Base-by-base conservation (phyloP, 2,888 invertebrate genomes). In the Phania funesta region DNA sequence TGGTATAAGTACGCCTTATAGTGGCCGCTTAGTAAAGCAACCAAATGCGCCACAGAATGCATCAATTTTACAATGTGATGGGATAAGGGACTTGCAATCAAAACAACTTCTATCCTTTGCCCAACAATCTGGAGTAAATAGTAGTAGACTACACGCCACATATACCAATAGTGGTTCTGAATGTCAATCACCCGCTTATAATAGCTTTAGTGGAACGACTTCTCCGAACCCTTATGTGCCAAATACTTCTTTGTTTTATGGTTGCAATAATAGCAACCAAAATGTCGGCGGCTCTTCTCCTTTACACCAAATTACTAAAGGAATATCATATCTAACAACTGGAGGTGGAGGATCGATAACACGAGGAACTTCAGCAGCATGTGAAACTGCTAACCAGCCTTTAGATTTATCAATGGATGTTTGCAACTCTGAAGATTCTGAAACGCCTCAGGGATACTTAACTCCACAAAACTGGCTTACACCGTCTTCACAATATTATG, bases 291-390 rank as follows among this genome's bases (percentile, higher is more conserved):
- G 88, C n/a, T 88, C 92, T 2, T 93, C 93, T 0, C 94, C 95
- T 0, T 91, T 95, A 56, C 94, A 95, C 87, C 95, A 95, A 86
- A 93, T 93, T 58, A 93, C 93, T 0, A 92, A 90, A 92, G 95
- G 96, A 9, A 93, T 96, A 5, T 95, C 95, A 87, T 95, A 94
- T 46, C 90, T 95, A 16, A 95, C 95, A 86, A 96, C 96, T 0
- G 92, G 91, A 5, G 92, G 92, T 50, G 92, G 93, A 20, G 94
- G 95, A 0, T 95, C 95, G 3, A 96, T 96, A 70, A 93, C 94
- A 0, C 93, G 94, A 83, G 94, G 96, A 7, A 95, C 95, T 0
- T 95, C 96, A 0, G 91, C 90, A 0, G 89, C 90, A 20, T 86
- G 89, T 77, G 91, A 91, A 83, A 87, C 85, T 67, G 85, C 86